Evolutionary conservation across 2,888 invertebrate species (phyloP).

Genomic region (Odontothrips loti): DNA sequence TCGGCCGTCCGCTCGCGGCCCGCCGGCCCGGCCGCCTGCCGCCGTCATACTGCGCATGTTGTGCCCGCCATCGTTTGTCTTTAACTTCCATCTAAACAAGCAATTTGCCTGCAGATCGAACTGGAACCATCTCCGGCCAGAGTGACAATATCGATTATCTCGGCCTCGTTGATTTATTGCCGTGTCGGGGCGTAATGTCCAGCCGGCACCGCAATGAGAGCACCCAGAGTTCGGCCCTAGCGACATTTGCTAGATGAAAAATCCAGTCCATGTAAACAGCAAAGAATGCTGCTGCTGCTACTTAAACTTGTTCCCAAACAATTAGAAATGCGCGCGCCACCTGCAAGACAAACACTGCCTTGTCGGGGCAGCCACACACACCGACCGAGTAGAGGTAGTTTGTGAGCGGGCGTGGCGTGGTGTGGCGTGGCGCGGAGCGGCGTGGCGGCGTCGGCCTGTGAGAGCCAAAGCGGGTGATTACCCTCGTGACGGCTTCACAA

Average conservation of each 20-base stretch:
- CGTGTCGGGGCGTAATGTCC: background rate
- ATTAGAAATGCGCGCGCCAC: too few relatives aligned
- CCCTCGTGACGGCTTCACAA: background rate
- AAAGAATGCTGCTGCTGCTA: too few relatives aligned
- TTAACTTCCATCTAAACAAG: conserved; percentile 19
- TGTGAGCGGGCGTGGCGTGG: background rate
- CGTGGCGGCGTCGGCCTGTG: background rate
- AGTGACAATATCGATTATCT: conserved; percentile 24
- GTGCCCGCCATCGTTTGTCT: conserved; percentile 5
- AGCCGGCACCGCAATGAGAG: background rate
- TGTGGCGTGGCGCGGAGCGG: background rate
- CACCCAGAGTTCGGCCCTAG: too few relatives aligned
- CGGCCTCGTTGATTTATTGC: conserved; percentile 1
- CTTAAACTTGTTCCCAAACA: too few relatives aligned
- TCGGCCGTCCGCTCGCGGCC: too few relatives aligned
- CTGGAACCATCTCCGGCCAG: background rate
- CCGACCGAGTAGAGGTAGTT: too few relatives aligned
- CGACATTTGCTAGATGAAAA: too few relatives aligned
- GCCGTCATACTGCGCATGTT: background rate
- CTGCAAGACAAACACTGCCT: too few relatives aligned
- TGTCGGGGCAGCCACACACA: too few relatives aligned
- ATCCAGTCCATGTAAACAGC: too few relatives aligned
- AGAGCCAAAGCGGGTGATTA: background rate
- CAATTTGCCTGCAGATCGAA: conserved; percentile 24
- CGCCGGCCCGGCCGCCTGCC: background rate